Evolutionary conservation across 2,113 vertebrate species (phyloP).

Genomic region (Lanius ludovicianus): DNA sequence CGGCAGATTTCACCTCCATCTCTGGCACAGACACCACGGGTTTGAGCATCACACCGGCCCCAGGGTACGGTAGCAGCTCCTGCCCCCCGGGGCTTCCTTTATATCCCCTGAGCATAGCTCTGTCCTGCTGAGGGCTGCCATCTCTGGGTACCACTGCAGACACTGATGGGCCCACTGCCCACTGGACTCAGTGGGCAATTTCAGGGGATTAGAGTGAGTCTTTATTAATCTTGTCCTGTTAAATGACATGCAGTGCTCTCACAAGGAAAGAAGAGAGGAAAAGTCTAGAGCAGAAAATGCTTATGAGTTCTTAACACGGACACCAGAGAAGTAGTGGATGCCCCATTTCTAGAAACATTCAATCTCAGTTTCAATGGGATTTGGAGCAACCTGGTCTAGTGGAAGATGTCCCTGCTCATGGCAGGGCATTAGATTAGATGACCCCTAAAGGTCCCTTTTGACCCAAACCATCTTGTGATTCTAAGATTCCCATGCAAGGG

Average conservation of each 20-base stretch:
- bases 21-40: fast-evolving
- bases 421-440: neutral
- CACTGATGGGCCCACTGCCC: neutral
- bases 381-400: neutral
- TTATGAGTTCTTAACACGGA: neutral
- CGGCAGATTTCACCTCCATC: fast-evolving
- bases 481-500: neutral
- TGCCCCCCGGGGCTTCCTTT: fast-evolving
- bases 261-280: neutral
- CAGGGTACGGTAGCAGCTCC: neutral
- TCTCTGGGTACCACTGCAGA: too few relatives aligned
- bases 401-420: neutral
- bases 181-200: neutral
- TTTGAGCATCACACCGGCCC: neutral
- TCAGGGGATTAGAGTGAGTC: too few relatives aligned
- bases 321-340: neutral
- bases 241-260: neutral
- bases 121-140: too few relatives aligned
- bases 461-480: neutral
- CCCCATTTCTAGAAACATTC: neutral
- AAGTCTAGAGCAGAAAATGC: neutral
- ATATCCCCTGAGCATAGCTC: neutral
- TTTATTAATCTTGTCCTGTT: neutral
- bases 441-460: neutral
- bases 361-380: neutral